A percentile compares a stretch with the other conserved stretches of the same genome.
phyloP scores from a whole-genome alignment of 2,888 invertebrate species.

The Hofmannophila pseudospretella region DNA sequence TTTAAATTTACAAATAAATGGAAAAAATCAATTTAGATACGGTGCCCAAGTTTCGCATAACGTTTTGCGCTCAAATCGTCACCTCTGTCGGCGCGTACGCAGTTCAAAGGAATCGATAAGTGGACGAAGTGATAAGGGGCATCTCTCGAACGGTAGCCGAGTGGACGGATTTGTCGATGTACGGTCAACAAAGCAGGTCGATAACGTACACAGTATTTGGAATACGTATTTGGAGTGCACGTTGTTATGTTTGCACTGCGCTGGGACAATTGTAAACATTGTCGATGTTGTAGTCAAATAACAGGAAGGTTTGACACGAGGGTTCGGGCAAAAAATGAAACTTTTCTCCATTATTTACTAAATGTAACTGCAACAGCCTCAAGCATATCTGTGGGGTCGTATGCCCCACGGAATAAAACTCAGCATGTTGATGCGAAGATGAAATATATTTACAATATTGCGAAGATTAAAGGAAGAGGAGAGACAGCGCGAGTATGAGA shows the following conservation, averaged over 20 bases:
- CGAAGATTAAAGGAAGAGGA: no score
- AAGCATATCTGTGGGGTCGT: no score
- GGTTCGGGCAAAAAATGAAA: slow-evolving; percentile 1
- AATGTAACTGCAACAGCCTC: no score
- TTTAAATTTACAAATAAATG: background rate
- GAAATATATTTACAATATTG: no score
- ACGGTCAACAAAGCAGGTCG: slow-evolving; percentile 56
- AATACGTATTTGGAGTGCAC: slow-evolving; percentile 38
- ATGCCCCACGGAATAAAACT: no score
- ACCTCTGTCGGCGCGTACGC: slow-evolving; percentile 63
- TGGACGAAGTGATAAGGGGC: slow-evolving; percentile 55
- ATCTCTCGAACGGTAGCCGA: slow-evolving; percentile 63
- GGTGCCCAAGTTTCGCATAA: slow-evolving; percentile 26
- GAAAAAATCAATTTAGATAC: slow-evolving; percentile 6
- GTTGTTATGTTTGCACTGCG: slow-evolving; percentile 25
- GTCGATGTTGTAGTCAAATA: slow-evolving; percentile 16
- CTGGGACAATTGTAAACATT: slow-evolving; percentile 28
- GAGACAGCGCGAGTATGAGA: no score
- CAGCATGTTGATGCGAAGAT: no score
- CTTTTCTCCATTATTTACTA: slow-evolving; percentile 3
- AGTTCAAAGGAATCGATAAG: slow-evolving; percentile 60
- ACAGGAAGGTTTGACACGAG: slow-evolving; percentile 5
- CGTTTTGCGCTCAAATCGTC: slow-evolving; percentile 58
- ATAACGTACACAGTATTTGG: slow-evolving; percentile 30
- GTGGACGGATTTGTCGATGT: slow-evolving; percentile 66